phyloP scores from a whole-genome alignment of 2,113 vertebrate species.

The Onychostruthus taczanowskii region DNA sequence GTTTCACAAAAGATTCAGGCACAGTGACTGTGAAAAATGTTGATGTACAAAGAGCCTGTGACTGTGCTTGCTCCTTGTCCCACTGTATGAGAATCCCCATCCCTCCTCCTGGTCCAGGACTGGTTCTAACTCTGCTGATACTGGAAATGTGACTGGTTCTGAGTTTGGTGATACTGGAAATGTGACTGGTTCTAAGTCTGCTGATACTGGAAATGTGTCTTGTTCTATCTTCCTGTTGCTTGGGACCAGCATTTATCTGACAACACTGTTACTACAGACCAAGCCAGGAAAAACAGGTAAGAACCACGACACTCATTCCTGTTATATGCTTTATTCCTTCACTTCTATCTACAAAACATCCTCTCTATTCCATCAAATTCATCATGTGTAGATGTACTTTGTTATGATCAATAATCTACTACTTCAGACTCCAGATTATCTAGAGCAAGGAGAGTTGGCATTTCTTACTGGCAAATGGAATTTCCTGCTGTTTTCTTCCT shows the following conservation, averaged over 20 bases:
- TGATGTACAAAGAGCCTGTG: neutral
- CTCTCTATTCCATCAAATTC: neutral
- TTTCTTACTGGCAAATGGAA: conserved; percentile 35
- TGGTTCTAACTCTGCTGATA: neutral
- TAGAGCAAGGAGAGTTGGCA: neutral
- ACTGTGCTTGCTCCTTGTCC: neutral
- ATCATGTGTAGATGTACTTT: neutral
- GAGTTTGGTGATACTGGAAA: too few relatives aligned
- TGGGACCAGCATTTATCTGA: neutral
- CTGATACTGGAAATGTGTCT: neutral
- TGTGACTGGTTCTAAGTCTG: neutral
- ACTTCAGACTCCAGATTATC: conserved; percentile 25
- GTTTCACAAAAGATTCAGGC: neutral
- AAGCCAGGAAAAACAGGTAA: neutral
- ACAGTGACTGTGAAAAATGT: neutral
- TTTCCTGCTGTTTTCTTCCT: conserved; percentile 14
- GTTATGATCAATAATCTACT: conserved; percentile 9
- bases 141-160: neutral
- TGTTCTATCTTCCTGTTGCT: neutral
- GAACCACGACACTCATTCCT: neutral
- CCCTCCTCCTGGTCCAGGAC: neutral
- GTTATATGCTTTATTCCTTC: neutral
- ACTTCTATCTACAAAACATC: neutral
- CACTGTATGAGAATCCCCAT: neutral
- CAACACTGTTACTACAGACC: neutral